A percentile compares a stretch with the other conserved stretches of the same genome.
Evolutionary conservation across 2,888 invertebrate species (phyloP).

Genomic region (Caenorhabditis zanzibari): DNA sequence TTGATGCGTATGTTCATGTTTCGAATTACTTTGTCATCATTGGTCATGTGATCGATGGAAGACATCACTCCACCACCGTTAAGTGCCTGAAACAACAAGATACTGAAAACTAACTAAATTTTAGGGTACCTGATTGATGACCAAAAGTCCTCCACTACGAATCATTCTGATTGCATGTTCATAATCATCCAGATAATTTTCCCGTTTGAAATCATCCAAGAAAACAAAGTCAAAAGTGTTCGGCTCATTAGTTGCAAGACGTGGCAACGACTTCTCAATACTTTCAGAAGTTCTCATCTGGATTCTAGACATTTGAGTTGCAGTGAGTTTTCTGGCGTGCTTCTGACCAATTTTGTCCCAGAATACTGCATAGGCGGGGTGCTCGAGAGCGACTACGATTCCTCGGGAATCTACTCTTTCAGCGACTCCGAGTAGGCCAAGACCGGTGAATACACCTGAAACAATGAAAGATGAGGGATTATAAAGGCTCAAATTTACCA

Average conservation of each 20-base stretch:
- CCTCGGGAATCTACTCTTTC: slow-evolving; percentile 72
- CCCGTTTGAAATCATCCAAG: slow-evolving; percentile 84
- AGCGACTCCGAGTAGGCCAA: slow-evolving; percentile 70
- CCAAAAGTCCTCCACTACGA: slow-evolving; percentile 84
- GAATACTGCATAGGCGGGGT: slow-evolving; percentile 74
- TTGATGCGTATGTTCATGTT: slow-evolving; percentile 75
- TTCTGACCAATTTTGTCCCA: slow-evolving; percentile 77
- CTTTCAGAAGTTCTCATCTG: slow-evolving; percentile 75
- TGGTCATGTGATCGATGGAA: slow-evolving; percentile 70
- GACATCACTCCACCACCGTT: slow-evolving; percentile 73
- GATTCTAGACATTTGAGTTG: slow-evolving; percentile 72
- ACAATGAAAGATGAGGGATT: not conserved
- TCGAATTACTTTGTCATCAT: slow-evolving; percentile 70
- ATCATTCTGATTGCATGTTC: slow-evolving; percentile 83
- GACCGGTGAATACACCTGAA: slow-evolving; percentile 72
- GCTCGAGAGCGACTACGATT: slow-evolving; percentile 77
- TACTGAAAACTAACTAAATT: not conserved
- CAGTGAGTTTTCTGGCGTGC: slow-evolving; percentile 70
- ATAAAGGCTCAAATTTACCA: slow-evolving; percentile 59
- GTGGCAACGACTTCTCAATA: slow-evolving; percentile 69
- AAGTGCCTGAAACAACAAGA: slow-evolving; percentile 63
- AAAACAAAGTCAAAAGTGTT: slow-evolving; percentile 76
- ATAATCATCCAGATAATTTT: slow-evolving; percentile 84
- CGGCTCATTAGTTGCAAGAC: slow-evolving; percentile 71
- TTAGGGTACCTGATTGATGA: slow-evolving; percentile 83